These are phyloP conservation scores for Daphoenositta chrysoptera DNA, from an alignment of 2,113 vertebrate species.

Conservation along the genomic window DNA sequence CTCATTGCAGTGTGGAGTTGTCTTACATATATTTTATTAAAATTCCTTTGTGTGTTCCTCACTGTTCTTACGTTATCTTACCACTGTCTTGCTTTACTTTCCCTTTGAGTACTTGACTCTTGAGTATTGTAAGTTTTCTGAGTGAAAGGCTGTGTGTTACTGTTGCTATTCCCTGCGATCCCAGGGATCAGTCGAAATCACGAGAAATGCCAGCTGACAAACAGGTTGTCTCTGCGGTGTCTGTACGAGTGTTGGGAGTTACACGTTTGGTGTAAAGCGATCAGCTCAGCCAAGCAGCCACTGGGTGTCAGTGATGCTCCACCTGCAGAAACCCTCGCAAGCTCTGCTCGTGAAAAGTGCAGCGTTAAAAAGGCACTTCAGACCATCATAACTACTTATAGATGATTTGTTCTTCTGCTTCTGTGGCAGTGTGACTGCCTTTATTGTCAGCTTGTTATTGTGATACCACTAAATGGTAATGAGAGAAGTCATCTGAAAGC, in stretches of 20 bases:
- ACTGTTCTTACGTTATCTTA: background rate
- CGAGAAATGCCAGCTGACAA: background rate
- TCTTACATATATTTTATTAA: too few species aligned
- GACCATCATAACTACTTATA: background rate
- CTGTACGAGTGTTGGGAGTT: background rate
- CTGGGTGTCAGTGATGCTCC: slow-evolving; percentile 52
- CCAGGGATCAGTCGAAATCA: background rate
- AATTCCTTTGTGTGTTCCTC: background rate
- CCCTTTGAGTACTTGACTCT: background rate
- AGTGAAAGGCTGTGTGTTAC: background rate
- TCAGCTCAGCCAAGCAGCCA: background rate
- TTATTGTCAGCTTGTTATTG: slow-evolving; percentile 3
- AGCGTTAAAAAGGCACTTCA: background rate
- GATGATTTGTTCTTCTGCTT: background rate
- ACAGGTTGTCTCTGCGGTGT: background rate
- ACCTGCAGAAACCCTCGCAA: background rate
- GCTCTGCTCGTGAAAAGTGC: fast-evolving
- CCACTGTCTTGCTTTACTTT: background rate
- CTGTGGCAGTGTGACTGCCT: background rate
- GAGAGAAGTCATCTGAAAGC: background rate
- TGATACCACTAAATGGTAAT: background rate
- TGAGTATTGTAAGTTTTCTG: background rate
- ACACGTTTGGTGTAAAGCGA: background rate
- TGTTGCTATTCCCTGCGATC: background rate
- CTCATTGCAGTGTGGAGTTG: background rate